Evolutionary conservation across 2,797 vertebrate species (phyloP).

Genomic region (Sebastes matsubarae): DNA sequence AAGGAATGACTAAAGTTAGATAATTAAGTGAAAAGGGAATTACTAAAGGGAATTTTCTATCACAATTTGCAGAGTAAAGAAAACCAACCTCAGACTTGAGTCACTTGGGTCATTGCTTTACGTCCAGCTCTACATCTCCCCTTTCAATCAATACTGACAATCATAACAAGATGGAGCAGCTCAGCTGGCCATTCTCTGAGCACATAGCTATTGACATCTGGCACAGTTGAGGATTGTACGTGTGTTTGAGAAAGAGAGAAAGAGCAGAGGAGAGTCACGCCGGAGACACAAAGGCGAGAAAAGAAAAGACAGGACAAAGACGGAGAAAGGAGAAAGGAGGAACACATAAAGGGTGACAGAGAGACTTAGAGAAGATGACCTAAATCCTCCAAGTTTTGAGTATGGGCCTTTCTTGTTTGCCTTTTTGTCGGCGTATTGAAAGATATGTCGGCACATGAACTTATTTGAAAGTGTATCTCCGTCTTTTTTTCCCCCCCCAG

Average conservation of each 20-base stretch:
- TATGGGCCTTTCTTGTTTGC: neutral
- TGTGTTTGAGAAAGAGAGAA: slow-evolving; percentile 17
- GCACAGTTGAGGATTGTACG: slow-evolving; percentile 24
- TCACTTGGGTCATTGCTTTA: slow-evolving; percentile 13
- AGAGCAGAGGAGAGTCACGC: neutral
- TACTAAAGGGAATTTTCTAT: slow-evolving; percentile 1
- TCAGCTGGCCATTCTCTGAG: slow-evolving; percentile 59
- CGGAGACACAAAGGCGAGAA: neutral
- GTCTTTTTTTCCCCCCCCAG: neutral
- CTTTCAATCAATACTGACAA: slow-evolving; percentile 54
- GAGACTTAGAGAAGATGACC: slow-evolving; percentile 2
- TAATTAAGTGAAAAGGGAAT: neutral
- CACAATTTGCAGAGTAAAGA: neutral
- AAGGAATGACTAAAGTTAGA: neutral
- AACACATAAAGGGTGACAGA: neutral
- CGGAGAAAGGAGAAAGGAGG: neutral
- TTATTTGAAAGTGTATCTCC: neutral
- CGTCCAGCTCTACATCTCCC: neutral
- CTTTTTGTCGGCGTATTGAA: neutral
- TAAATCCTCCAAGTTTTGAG: slow-evolving; percentile 7
- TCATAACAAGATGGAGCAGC: slow-evolving; percentile 55
- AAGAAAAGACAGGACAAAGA: slow-evolving; percentile 4
- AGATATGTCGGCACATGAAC: neutral
- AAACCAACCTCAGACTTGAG: slow-evolving; percentile 4
- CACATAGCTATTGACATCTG: slow-evolving; percentile 65